Percentiles rank a stretch among this genome's conserved stretches.
Conservation (phyloP, 2,113 vertebrate species). For the Pomatorhinus ruficollis region DNA sequence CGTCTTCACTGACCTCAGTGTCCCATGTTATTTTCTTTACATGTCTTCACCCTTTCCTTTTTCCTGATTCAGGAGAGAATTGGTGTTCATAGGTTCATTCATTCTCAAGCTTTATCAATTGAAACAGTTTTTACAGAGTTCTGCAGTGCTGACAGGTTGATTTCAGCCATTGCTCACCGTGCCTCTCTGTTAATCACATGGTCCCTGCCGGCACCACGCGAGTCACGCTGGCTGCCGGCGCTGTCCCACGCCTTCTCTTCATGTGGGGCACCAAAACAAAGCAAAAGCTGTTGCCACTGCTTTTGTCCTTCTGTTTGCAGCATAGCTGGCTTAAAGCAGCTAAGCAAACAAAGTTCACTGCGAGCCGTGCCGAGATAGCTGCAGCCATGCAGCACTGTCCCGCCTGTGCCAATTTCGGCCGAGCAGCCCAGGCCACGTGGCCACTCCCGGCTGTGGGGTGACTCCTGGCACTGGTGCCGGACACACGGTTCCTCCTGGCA, state of each 20-base stretch:
- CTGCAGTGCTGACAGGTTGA: neutral
- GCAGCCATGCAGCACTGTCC: fast-evolving
- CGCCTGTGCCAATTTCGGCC: neutral
- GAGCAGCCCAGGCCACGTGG: too few relatives aligned
- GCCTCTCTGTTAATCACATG: neutral
- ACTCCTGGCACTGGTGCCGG: neutral
- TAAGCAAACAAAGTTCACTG: neutral
- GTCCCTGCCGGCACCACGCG: fast-evolving
- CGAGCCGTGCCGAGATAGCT: neutral
- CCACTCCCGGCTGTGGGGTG: neutral
- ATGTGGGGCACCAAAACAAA: neutral
- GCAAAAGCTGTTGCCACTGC: neutral
- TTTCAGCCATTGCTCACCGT: neutral
- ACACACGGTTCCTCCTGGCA: neutral
- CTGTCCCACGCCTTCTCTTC: neutral
- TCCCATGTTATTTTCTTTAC: neutral
- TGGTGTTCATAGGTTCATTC: neutral
- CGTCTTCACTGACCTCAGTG: neutral
- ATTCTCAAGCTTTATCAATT: neutral
- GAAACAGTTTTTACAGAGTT: neutral
- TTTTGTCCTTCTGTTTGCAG: neutral
- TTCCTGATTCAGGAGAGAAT: neutral
- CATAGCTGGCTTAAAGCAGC: neutral
- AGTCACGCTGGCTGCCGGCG: neutral
- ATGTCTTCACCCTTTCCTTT: neutral